Evolutionary conservation across 1,140 invertebrate species (phyloP), one percentile per base, ranked within the genome.

Genomic region (Dolichoris vasculosae): DNA sequence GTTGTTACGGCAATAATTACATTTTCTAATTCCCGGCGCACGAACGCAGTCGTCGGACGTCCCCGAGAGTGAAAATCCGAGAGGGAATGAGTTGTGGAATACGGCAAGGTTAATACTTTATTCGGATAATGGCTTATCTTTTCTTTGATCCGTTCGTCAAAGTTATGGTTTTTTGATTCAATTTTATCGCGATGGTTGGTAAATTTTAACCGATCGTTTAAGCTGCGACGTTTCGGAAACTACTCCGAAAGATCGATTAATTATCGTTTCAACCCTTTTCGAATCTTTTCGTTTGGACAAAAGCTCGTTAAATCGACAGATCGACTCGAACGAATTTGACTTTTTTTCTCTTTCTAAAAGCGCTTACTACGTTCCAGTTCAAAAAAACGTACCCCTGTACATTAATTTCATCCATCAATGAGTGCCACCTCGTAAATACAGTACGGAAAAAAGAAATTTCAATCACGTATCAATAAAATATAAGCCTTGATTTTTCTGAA

Each of bases 1-100:
- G 69, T 59, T 69, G 81, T 82, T 75, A 38, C 51, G 82, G 55
- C 55, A 83, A 83, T 83, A 77, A 83, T 83, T 76, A 83, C 81
- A 35, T 83, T 75, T 83, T 48, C 82, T 77, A 48, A 77, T 83
- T 48, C 73, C 40, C 35, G 26, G 71, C 26, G 46, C 46, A 55
- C 63, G 67, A 51, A 38, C 26, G 63, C 40, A 82, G 30, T 32
- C 46, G 15, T 43, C 23, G 15, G 80, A 55, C n/a, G 43, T 35
- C 46, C 6, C 30, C 32, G 67, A 0, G 46, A 32, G 40, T 46
- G 17, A 73, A 73, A 40, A 73, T 26, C 38, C 11, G 7, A 73
- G 23, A 43, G 8, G 13, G 63, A 67, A 38, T 73, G 69, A 73
- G 69, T 23, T 73, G n/a, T 73, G 4, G 69, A 73, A 40, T 35